These are phyloP conservation scores for Cydia splendana DNA, from an alignment of 1,140 invertebrate genomes.

Conservation along the genomic window DNA sequence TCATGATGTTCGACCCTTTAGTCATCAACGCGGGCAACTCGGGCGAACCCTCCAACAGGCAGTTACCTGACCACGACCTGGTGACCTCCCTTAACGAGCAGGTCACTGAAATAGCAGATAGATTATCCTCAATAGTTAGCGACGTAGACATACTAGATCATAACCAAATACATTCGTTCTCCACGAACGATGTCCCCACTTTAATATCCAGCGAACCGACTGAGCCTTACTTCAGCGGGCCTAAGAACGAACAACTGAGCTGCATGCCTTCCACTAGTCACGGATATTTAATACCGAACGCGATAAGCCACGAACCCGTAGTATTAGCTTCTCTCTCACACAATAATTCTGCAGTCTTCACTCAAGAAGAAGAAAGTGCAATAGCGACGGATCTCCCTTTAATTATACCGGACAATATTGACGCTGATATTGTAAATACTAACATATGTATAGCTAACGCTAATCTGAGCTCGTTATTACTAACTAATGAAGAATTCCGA, in stretches of 20 bases:
- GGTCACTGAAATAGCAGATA: conserved; percentile 76
- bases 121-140: conserved; percentile 68
- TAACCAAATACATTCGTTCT: conserved; percentile 69
- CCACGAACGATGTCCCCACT: conserved; percentile 71
- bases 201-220: conserved; percentile 59
- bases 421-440: conserved; percentile 66
- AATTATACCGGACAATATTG: conserved; percentile 72
- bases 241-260: conserved; percentile 65
- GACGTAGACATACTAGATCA: conserved; percentile 67
- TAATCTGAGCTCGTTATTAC: conserved; percentile 83
- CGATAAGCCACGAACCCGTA: conserved; percentile 76
- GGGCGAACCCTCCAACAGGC: conserved; percentile 55
- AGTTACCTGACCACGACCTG: conserved; percentile 70
- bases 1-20: conserved; percentile 78
- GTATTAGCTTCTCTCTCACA: conserved; percentile 72
- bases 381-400: conserved; percentile 60
- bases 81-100: conserved; percentile 76
- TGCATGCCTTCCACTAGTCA: conserved; percentile 79
- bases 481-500: conserved; percentile 77
- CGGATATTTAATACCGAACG: conserved; percentile 81
- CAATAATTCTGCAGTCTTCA: conserved; percentile 72
- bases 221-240: conserved; percentile 57
- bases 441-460: conserved; percentile 84
- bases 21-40: conserved; percentile 68
- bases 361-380: conserved; percentile 62